A percentile compares a stretch with the other conserved stretches of the same genome.
Evolutionary conservation across 2,797 vertebrate genomes (phyloP).

Genomic region (Numenius phaeopus): DNA sequence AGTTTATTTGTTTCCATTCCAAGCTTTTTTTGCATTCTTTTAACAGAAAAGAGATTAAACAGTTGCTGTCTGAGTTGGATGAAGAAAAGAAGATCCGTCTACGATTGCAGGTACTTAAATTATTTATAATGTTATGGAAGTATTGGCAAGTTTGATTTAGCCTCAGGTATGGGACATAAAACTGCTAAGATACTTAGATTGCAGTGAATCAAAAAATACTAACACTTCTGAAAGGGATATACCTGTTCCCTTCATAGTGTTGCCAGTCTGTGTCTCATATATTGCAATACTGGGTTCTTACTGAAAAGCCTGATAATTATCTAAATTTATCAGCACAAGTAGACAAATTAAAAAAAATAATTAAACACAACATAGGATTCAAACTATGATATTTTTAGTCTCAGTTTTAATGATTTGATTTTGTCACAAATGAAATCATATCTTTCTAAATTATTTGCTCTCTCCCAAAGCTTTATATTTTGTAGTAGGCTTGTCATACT

Average conservation of each 20-base stretch:
- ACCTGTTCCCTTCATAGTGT: not conserved
- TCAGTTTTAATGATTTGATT: not conserved
- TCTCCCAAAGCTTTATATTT: not conserved
- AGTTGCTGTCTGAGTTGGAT: conserved; percentile 90
- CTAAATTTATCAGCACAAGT: not conserved
- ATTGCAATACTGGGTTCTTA: not conserved
- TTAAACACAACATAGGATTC: not conserved
- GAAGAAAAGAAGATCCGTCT: conserved; percentile 96
- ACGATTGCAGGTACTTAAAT: conserved; percentile 88
- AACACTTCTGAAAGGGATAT: not conserved
- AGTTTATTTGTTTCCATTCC: conserved; percentile 1
- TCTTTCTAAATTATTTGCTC: not conserved
- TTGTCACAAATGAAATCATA: not conserved
- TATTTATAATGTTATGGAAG: not conserved
- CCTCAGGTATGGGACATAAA: not conserved
- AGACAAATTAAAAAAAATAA: not conserved
- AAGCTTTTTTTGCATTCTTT: conserved; percentile 46
- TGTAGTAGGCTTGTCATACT: not conserved
- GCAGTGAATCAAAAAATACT: not conserved
- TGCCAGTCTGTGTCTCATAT: not conserved
- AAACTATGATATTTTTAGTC: not conserved
- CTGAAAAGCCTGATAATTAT: not conserved
- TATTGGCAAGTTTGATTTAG: not conserved
- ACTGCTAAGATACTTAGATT: not conserved
- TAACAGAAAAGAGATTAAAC: conserved; percentile 94